Evolutionary conservation across 1,140 invertebrate genomes (phyloP), one percentile per base, ranked within the genome.

Genomic region (Leptoteleia sp.): DNA sequence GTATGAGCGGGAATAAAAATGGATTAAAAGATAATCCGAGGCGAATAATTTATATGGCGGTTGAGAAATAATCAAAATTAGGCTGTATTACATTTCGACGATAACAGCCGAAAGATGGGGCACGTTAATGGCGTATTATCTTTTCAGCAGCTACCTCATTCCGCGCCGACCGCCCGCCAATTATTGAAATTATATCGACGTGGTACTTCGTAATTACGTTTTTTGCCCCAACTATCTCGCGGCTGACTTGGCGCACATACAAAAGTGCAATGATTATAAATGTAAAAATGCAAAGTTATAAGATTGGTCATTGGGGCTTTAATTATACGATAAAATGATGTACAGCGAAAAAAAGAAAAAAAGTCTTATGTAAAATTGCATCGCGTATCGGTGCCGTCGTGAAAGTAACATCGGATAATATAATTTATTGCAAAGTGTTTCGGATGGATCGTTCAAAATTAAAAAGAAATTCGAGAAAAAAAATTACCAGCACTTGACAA

Each of bases 121-220:
- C 42, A 61, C 47, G 71, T 67, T 80, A 80, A 76, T 80, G 61
- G 59, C 40, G 52, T 76, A 80, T 80, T 80, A 80, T 80, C 78
- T 80, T 76, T 80, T 80, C 78, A 72, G 52, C 61, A 54, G 71
- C 65, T 71, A 75, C 71, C 76, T 75, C 64, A 75, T 65, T 79
- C 35, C 47, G 57, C 47, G 25, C 22, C 38, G 6, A 19, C 65
- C 64, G 67, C 54, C 43, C 67, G 54, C 65, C 65, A 76, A 80
- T 80, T 80, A 75, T 76, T 76, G 77, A 76, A 75, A 75, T 79
- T 65, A 73, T 75, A 75, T 79, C 70, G 61, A 61, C 65, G 50
- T 52, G 29, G 43, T 65, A 61, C 52, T 70, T 71, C 55, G 71
- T 65, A 75, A 79, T 79, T 75, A 79, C 48, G 31, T 55, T 75